Base-by-base conservation (phyloP, 1,140 invertebrate genomes). In the Melanaphis sacchari region DNA sequence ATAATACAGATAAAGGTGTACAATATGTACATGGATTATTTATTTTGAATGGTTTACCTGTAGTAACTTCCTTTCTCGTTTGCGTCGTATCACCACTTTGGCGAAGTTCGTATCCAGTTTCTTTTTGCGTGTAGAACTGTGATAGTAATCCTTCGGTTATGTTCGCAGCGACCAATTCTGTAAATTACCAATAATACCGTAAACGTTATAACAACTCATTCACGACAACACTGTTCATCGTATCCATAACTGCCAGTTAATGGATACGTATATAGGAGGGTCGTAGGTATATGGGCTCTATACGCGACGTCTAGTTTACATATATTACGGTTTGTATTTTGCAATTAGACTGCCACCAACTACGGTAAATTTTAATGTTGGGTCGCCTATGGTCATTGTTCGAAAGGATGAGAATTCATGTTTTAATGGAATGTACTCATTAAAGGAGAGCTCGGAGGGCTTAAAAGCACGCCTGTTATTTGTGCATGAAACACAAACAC, bases 111-210 rank as follows among this genome's bases (percentile, higher is more conserved):
- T 93, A 94, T 31, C 95, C 94, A 94, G 94, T 91, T 94, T 94
- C 94, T 21, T 94, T 94, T 90, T 95, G 94, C 0, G 95, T 94
- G 94, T 95, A 96, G 94, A 95, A 96, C 85, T 95, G 95, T 43
- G 96, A 96, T 24, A 95, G 66, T 22, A 94, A 84, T 93, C 96
- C 95, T 54, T 95, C 95, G 18, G 95, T 95, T 93, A 95, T 93
- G 81, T 93, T 93, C 9, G 46, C 91, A 7, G 91, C 81, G 11
- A 93, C 91, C 81, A 93, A 40, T 52, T 93, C 91, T 93, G 46
- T 9, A 85, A 91, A 92, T 31, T 15, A 3, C 36, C 52, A 54
- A 24, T 52, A 54, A 52, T 7, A 11, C 41, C 40, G 24, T 40
- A 52, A 52, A 24, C 21, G 49, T 52, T 89, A 46, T 46, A 52